Conservation (phyloP, 30 jellyfish, hydroid and myxozoan genomes). For the Aurelia aurita complex sp. Pacific region DNA sequence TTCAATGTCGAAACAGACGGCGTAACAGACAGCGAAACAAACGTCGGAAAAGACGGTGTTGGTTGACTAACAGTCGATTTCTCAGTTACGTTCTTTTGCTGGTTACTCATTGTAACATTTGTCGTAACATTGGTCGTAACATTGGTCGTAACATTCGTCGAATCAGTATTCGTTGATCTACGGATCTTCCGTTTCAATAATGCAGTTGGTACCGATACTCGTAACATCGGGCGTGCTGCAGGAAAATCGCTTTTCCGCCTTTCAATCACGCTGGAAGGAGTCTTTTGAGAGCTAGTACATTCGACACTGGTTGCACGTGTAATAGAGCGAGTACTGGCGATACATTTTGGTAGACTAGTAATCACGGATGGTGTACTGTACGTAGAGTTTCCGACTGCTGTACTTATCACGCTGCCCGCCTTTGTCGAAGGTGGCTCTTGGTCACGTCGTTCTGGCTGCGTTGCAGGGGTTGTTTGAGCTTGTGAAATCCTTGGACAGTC, state of each 20-base stretch:
- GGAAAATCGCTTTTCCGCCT: slow-evolving; percentile 25
- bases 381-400: too few relatives aligned
- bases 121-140: background rate
- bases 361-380: too few relatives aligned
- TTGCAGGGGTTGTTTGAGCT: too few relatives aligned
- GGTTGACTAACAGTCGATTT: background rate
- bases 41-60: background rate
- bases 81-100: background rate
- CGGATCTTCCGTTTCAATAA: slow-evolving; percentile 23
- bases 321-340: background rate
- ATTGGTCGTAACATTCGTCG: background rate
- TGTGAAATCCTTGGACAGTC: too few relatives aligned
- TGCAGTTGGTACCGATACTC: slow-evolving; percentile 39
- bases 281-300: background rate
- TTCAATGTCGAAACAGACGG: background rate
- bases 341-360: background rate
- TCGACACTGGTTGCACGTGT: background rate
- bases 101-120: background rate
- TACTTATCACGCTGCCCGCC: too few relatives aligned
- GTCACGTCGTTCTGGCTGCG: too few relatives aligned
- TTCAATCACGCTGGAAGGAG: too few relatives aligned
- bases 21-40: background rate
- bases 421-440: too few relatives aligned
- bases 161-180: too few relatives aligned
- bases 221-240: slow-evolving; percentile 14